Base-by-base conservation (phyloP, 2,113 vertebrate genomes). In the Caranx ignobilis region DNA sequence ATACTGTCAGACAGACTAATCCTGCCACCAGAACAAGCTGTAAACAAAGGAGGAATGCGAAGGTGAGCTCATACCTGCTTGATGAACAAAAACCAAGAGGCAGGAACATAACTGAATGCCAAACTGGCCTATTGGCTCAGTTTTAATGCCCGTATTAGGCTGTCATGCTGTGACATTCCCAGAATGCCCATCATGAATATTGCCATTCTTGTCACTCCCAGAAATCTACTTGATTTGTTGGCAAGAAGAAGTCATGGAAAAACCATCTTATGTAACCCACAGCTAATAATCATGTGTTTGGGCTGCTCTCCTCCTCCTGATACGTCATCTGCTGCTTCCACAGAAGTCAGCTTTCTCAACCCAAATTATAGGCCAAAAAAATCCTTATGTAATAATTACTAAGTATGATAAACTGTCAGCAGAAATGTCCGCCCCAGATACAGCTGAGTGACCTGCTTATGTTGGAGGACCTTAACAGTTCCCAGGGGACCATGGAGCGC, bases 321-420 rank as follows among this genome's bases (percentile, higher is more conserved):
- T 50, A 55, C 26, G 16, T 73, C 76, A 86, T 90, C 57, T 70
- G 66, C 77, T 71, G 70, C 75, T 62, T 72, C 56, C 60, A 60
- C 74, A 85, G 19, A 86, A 67, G 64, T 61, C 48, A 13, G 26
- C 71, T 74, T 66, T 68, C 60, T 21, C 69, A 91, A 81, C 80
- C 78, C 56, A 87, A 94, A 90, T 94, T 86, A 91, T 77, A 89
- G 82, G 48, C 59, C 66, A 8, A 71, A 65, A 73, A 73, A 54
- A 31, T 43, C 19, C 71, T 84, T 76, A 84, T 57, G 72, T 83
- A 90, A 90, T 83, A 83, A 83, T 84, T 64, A 75, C 78, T 47
- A 52, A 82, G 73, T 73, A 72, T 79, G 74, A 85, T 73, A 72
- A 81, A 84, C 31, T 56, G 64, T 71, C 75, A 74, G 71, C 70